phyloP scores from a whole-genome alignment of 2,888 invertebrate species.

The Elmis aenea region DNA sequence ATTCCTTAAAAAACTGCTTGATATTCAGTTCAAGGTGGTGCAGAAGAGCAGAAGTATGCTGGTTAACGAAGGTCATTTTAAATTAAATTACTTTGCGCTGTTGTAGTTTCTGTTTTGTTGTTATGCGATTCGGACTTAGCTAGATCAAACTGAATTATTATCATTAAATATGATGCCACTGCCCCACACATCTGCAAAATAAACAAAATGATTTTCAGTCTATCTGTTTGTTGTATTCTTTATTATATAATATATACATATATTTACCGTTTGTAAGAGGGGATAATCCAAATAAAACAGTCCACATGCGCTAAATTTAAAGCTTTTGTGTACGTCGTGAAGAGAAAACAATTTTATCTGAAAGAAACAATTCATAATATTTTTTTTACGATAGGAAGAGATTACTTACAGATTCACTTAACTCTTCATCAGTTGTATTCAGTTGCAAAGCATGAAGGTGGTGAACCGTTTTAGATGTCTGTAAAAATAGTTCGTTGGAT shows the following conservation, averaged over 20 bases:
- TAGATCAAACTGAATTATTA: slow-evolving; percentile 24
- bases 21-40: too few species aligned
- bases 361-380: slow-evolving; percentile 6
- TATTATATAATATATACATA: neutral
- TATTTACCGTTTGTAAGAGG: slow-evolving; percentile 23
- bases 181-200: slow-evolving; percentile 20
- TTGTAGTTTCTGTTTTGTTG: too few species aligned
- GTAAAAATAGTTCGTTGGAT: slow-evolving; percentile 3
- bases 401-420: slow-evolving; percentile 12
- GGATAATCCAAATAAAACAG: slow-evolving; percentile 23
- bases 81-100: too few species aligned
- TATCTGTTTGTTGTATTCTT: slow-evolving; percentile 2
- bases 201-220: neutral
- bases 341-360: slow-evolving; percentile 23
- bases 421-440: slow-evolving; percentile 2
- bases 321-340: slow-evolving; percentile 19
- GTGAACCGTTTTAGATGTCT: slow-evolving; percentile 9
- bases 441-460: slow-evolving; percentile 11
- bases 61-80: too few species aligned
- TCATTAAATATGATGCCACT: slow-evolving; percentile 23
- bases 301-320: slow-evolving; percentile 23
- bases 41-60: too few species aligned
- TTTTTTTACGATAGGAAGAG: too few species aligned
- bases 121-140: too few species aligned
- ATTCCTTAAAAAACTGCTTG: too few species aligned